Evolutionary conservation across 2,888 invertebrate species (phyloP), one percentile per base, ranked within the genome.

Genomic region (Uropetala carovei): DNA sequence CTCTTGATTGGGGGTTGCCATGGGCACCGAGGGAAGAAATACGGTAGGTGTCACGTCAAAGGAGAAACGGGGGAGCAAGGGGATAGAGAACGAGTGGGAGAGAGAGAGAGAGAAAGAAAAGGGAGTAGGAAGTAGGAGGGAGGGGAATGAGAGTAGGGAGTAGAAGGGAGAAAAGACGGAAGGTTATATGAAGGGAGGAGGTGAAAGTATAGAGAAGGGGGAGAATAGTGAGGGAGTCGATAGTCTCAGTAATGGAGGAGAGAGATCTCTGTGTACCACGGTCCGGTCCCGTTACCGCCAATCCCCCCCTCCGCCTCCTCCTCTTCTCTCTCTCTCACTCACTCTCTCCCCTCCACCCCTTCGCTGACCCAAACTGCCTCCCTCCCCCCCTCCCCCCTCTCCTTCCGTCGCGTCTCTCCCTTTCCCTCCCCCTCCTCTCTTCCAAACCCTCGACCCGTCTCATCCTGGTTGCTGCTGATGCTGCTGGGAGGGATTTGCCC

Each of bases 201-300:
- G 57, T 57, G 83, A 43, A 83, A 83, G 43, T 57, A n/a, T n/a
- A n/a, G n/a, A 57, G 83, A 57, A 83, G 16, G 64, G 83, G 57
- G 56, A 83, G 56, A 83, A 83, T 57, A 43, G 43, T 43, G 43
- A 43, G 43, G 30, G 83, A 43, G 86, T 60, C 59, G 64, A 60
- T 30, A 60, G 59, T 11, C 64, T 16, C 43, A 64, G 89, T 57
- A 86, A n/a, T 30, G 64, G 59, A 60, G 59, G 22, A 22, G 59
- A 85, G 86, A 22, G 86, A 89, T 27, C 60, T 64, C 64, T 89
- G 30, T 89, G 64, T 89, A 89, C 64, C 89, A 89, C 89, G 89
- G 89, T 89, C 64, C 89, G 64, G 60, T 89, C 89, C 89, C 89
- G 86, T 43, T 68, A 89, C 89, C 89, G 64, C 89, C 27, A 43